phyloP scores from a whole-genome alignment of 2,888 invertebrate species.

The Dendrolimus houi region DNA sequence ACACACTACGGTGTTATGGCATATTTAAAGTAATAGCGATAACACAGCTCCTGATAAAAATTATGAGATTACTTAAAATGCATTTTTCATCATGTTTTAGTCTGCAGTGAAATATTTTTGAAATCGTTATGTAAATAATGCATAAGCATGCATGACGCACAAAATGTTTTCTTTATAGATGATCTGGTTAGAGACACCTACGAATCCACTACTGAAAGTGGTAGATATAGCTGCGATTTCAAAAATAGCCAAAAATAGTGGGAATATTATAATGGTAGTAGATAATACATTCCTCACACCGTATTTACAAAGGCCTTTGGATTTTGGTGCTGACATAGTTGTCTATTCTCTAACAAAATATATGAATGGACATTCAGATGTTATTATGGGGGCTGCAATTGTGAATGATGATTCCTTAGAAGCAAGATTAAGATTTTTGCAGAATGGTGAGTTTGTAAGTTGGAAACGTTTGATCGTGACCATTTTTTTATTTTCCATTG shows the following conservation, averaged over 20 bases:
- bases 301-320: slow-evolving; percentile 93
- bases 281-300: slow-evolving; percentile 97
- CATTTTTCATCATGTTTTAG: slow-evolving; percentile 1
- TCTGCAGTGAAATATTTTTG: neutral
- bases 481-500: neutral
- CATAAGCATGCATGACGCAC: too few relatives aligned
- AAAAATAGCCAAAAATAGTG: slow-evolving; percentile 73
- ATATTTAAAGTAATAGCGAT: slow-evolving; percentile 13
- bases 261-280: slow-evolving; percentile 82
- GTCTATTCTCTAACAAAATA: slow-evolving; percentile 97
- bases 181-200: slow-evolving; percentile 96
- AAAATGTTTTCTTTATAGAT: slow-evolving; percentile 68
- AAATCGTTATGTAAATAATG: neutral
- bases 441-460: slow-evolving; percentile 80
- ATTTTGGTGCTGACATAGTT: slow-evolving; percentile 93
- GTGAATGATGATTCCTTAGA: slow-evolving; percentile 84
- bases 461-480: slow-evolving; percentile 6
- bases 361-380: slow-evolving; percentile 98
- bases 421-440: slow-evolving; percentile 86
- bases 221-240: slow-evolving; percentile 87
- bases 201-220: slow-evolving; percentile 96
- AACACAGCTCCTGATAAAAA: slow-evolving; percentile 12
- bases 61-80: slow-evolving; percentile 11
- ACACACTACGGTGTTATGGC: slow-evolving; percentile 9
- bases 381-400: slow-evolving; percentile 94